Conservation (phyloP, 2,113 vertebrate species). For the Hyperopisus bebe region DNA sequence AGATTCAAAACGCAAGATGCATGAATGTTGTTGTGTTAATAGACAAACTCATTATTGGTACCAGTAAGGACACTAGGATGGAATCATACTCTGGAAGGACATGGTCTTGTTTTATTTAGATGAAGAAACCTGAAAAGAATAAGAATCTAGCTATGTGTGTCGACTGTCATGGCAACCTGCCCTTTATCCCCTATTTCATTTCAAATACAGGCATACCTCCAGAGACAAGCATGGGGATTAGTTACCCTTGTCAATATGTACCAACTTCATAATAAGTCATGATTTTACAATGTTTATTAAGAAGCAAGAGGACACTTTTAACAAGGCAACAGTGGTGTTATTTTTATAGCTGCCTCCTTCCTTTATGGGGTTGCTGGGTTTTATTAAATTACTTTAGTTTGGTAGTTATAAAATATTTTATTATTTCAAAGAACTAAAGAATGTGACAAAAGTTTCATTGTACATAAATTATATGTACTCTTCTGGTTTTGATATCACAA, state of each 20-base stretch:
- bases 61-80: background rate
- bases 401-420: background rate
- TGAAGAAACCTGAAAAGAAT: background rate
- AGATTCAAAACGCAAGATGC: background rate
- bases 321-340: background rate
- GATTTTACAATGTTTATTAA: background rate
- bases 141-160: background rate
- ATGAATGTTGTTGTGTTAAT: background rate
- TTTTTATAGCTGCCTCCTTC: background rate
- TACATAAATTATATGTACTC: background rate
- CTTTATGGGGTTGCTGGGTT: background rate
- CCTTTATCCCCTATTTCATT: background rate
- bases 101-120: background rate
- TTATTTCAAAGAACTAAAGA: background rate
- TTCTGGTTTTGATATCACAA: background rate
- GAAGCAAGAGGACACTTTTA: background rate
- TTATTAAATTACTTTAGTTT: background rate
- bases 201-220: background rate
- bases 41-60: background rate
- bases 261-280: background rate
- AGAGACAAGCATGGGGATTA: background rate
- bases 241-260: background rate
- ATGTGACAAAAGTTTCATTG: background rate
- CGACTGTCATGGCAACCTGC: background rate
- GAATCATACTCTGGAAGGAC: background rate